phyloP scores from a whole-genome alignment of 2,888 invertebrate species.

The Orchesella flavescens region DNA sequence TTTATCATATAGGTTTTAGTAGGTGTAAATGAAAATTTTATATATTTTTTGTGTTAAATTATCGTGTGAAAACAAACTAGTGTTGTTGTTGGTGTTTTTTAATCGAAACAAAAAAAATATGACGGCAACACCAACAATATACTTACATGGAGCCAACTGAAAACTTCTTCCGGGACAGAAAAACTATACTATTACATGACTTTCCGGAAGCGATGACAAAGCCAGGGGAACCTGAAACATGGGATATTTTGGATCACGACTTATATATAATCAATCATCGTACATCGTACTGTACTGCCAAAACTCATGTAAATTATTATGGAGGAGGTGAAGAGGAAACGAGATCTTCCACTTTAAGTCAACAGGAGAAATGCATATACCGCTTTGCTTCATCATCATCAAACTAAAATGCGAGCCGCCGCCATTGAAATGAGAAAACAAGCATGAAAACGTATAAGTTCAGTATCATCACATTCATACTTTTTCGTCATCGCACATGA shows the following conservation, averaged over 20 bases:
- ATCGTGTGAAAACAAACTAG: neutral
- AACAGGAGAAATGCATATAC: too few relatives aligned
- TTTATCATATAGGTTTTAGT: neutral
- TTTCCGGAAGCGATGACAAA: too few relatives aligned
- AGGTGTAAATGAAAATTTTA: neutral
- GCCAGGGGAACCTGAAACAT: slow-evolving; percentile 10
- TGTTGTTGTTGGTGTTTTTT: slow-evolving; percentile 11
- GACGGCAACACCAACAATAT: too few relatives aligned
- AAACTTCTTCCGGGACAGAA: too few relatives aligned
- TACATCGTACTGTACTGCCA: neutral
- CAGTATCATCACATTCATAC: too few relatives aligned
- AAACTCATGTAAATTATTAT: slow-evolving; percentile 20
- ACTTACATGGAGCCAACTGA: too few relatives aligned
- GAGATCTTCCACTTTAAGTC: neutral
- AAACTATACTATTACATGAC: too few relatives aligned
- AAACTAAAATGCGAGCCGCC: too few relatives aligned
- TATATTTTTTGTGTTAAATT: neutral
- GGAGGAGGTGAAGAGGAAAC: slow-evolving; percentile 6
- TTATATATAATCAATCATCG: neutral
- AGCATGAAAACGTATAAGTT: too few relatives aligned
- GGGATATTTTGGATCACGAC: slow-evolving; percentile 23
- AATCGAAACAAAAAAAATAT: neutral
- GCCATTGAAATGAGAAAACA: too few relatives aligned
- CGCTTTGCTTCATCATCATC: too few relatives aligned
- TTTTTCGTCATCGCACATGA: too few relatives aligned